These are phyloP conservation scores for Pissodes strobi DNA, from an alignment of 1,140 invertebrate species.

Conservation along the genomic window DNA sequence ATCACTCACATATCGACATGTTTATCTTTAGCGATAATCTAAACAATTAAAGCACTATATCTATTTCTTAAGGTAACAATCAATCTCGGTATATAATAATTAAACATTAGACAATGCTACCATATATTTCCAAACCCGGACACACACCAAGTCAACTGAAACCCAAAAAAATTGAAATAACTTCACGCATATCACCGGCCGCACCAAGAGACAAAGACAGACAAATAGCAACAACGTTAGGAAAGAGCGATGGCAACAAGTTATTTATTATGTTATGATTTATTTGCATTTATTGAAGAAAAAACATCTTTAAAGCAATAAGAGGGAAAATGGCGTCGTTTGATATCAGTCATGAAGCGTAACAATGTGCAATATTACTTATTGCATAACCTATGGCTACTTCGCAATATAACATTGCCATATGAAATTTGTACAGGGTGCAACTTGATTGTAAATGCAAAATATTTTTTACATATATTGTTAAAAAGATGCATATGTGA, in stretches of 20 bases:
- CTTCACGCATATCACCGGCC: slow-evolving; percentile 17
- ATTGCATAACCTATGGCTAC: slow-evolving; percentile 18
- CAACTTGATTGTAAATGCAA: too few species aligned
- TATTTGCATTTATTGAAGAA: slow-evolving; percentile 14
- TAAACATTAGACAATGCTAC: slow-evolving; percentile 10
- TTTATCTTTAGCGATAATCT: not conserved
- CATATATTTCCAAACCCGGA: slow-evolving; percentile 22
- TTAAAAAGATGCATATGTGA: too few species aligned
- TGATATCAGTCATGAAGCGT: slow-evolving; percentile 21
- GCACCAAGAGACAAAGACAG: not conserved
- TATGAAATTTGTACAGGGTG: slow-evolving; percentile 11
- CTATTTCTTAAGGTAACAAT: not conserved
- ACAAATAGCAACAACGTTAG: too few species aligned
- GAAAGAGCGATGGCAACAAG: not conserved
- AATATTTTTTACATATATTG: too few species aligned
- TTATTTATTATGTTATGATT: slow-evolving; percentile 24
- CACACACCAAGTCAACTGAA: slow-evolving; percentile 8
- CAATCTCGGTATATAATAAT: slow-evolving; percentile 14
- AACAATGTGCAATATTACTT: slow-evolving; percentile 26
- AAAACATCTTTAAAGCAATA: slow-evolving; percentile 17
- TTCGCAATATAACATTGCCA: slow-evolving; percentile 14
- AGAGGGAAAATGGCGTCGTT: slow-evolving; percentile 13
- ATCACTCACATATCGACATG: too few species aligned
- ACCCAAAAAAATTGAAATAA: slow-evolving; percentile 22
- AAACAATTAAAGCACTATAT: slow-evolving; percentile 4